phyloP scores from a whole-genome alignment of 2,113 vertebrate species.

The Carlito syrichta region DNA sequence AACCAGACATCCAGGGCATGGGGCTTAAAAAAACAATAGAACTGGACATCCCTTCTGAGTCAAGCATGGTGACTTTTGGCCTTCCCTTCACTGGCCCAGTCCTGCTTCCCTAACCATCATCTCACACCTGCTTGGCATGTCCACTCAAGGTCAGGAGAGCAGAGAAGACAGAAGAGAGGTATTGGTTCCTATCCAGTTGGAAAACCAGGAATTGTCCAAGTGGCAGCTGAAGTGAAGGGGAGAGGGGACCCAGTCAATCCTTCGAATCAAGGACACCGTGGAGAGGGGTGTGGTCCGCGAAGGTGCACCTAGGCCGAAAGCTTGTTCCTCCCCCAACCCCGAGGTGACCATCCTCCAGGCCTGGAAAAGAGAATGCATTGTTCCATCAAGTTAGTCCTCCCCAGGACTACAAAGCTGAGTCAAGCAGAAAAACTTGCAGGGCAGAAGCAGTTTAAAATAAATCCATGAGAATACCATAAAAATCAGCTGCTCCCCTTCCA shows the following conservation, averaged over 20 bases:
- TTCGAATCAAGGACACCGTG: background rate
- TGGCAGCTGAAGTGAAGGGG: background rate
- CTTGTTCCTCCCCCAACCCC: no score
- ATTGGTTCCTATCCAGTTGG: background rate
- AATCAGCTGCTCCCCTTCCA: no score
- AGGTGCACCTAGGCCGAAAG: no score
- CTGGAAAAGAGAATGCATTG: background rate
- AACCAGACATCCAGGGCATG: no score
- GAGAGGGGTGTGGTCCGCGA: background rate
- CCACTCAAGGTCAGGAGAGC: background rate
- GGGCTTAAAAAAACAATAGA: no score
- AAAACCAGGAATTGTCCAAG: background rate
- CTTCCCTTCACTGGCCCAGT: background rate
- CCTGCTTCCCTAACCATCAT: background rate
- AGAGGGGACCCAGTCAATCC: background rate
- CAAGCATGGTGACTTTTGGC: background rate
- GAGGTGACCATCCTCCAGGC: background rate
- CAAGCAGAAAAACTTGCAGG: background rate
- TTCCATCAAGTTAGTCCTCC: background rate
- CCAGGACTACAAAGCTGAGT: background rate
- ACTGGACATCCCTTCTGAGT: background rate
- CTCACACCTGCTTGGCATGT: background rate
- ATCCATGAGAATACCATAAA: background rate
- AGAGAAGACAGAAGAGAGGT: background rate
- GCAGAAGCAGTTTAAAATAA: background rate